These are phyloP conservation scores for Sebastes schlegelii DNA, from an alignment of 2,113 vertebrate species.

Conservation along the genomic window DNA sequence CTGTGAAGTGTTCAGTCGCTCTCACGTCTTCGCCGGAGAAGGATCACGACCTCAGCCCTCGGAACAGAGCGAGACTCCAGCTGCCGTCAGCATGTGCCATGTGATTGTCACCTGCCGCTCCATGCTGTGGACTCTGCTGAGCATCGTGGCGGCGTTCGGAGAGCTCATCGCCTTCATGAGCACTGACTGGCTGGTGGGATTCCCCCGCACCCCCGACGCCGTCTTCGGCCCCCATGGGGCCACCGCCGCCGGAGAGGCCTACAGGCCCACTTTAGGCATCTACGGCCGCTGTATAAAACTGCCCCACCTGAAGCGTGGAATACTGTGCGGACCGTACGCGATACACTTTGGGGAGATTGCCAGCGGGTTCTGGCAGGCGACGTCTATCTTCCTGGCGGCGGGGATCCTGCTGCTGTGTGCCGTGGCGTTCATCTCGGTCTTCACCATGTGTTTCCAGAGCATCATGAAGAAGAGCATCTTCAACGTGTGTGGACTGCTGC, in stretches of 20 bases:
- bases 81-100: constrained; percentile 93
- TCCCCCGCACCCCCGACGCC: constrained; percentile 79
- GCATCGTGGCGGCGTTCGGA: constrained; percentile 94
- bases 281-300: constrained; percentile 93
- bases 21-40: not conserved
- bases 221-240: constrained; percentile 73
- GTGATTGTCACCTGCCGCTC: constrained; percentile 99
- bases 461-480: constrained; percentile 99
- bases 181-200: constrained; percentile 94
- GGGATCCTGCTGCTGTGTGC: constrained; percentile 95
- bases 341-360: constrained; percentile 95
- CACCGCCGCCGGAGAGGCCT: constrained; percentile 78
- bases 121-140: constrained; percentile 99
- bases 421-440: constrained; percentile 94
- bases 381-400: constrained; percentile 92
- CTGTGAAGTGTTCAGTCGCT: constrained; percentile 19
- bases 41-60: constrained; percentile 10
- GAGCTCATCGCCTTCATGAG: constrained; percentile 99
- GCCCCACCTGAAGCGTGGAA: constrained; percentile 86
- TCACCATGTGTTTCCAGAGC: constrained; percentile 98
- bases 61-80: constrained; percentile 34
- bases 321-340: constrained; percentile 94
- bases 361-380: constrained; percentile 98
- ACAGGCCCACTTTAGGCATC: constrained; percentile 92
- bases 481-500: constrained; percentile 97